These are phyloP conservation scores for Eonycteris spelaea DNA, from an alignment of 2,113 vertebrate genomes.

Conservation along the genomic window DNA sequence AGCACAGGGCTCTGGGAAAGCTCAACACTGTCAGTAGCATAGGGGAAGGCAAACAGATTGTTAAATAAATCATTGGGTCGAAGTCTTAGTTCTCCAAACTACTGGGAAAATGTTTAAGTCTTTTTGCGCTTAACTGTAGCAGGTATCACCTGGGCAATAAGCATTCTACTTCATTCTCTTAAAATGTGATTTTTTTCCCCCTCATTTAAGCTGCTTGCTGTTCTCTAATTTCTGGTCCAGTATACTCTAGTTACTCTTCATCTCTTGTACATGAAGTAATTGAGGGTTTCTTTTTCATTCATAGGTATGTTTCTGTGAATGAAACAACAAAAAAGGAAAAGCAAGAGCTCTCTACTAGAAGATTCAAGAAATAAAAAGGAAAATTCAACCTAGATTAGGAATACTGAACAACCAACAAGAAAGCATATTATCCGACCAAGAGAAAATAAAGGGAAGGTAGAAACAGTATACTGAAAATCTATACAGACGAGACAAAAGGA, in stretches of 20 bases:
- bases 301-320: slow-evolving; percentile 91
- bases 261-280: slow-evolving; percentile 97
- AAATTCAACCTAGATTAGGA: background rate
- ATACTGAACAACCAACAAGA: background rate
- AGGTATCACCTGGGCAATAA: slow-evolving; percentile 63
- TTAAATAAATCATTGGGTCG: background rate
- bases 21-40: background rate
- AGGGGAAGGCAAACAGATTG: background rate
- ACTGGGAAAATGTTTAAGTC: slow-evolving; percentile 61
- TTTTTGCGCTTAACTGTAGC: slow-evolving; percentile 69
- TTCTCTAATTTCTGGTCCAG: slow-evolving; percentile 94
- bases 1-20: background rate
- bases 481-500: background rate
- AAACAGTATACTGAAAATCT: background rate
- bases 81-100: background rate
- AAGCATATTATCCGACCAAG: background rate
- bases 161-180: slow-evolving; percentile 38
- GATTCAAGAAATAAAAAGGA: background rate
- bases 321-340: background rate
- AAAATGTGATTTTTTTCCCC: background rate
- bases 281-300: slow-evolving; percentile 96
- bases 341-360: background rate
- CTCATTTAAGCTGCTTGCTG: slow-evolving; percentile 91
- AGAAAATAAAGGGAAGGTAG: background rate
- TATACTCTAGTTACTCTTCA: slow-evolving; percentile 96